Conservation (phyloP, 1,140 invertebrate genomes). For the Augochlora pura region DNA sequence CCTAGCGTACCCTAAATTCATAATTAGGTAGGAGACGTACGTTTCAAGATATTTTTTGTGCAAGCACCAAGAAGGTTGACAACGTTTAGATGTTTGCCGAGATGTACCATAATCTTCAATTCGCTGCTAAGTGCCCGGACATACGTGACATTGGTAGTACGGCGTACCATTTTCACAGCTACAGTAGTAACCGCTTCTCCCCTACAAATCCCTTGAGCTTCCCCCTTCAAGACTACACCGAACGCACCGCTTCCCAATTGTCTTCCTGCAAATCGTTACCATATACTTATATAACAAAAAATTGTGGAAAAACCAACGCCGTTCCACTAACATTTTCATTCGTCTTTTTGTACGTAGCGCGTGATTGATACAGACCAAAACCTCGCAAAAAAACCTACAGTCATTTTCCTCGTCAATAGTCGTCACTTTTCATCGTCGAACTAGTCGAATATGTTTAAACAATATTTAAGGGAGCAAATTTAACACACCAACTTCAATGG, state of each 20-base stretch:
- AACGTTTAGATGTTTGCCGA: constrained; percentile 96
- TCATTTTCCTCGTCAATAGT: too few species aligned
- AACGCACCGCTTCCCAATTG: constrained; percentile 95
- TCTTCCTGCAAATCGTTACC: constrained; percentile 81
- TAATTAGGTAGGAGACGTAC: constrained; percentile 80
- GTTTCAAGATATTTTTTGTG: constrained; percentile 93
- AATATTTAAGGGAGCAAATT: too few species aligned
- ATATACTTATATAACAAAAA: neutral
- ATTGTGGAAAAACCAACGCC: too few species aligned
- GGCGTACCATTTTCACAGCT: constrained; percentile 93
- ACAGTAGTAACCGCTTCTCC: constrained; percentile 87
- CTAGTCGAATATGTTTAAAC: too few species aligned
- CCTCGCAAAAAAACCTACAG: too few species aligned
- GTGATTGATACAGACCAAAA: too few species aligned
- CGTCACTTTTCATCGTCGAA: too few species aligned
- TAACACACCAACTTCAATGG: too few species aligned
- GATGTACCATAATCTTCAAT: constrained; percentile 96
- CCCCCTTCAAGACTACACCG: constrained; percentile 94
- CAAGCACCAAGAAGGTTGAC: constrained; percentile 96
- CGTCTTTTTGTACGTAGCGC: too few species aligned
- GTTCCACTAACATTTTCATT: too few species aligned
- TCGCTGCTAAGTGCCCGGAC: constrained; percentile 93
- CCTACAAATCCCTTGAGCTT: constrained; percentile 87
- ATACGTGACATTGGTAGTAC: constrained; percentile 86
- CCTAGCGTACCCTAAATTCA: too few species aligned